A percentile compares a stretch with the other conserved stretches of the same genome.
Conservation (phyloP, 2,113 vertebrate species). For the Macrotus californicus region DNA sequence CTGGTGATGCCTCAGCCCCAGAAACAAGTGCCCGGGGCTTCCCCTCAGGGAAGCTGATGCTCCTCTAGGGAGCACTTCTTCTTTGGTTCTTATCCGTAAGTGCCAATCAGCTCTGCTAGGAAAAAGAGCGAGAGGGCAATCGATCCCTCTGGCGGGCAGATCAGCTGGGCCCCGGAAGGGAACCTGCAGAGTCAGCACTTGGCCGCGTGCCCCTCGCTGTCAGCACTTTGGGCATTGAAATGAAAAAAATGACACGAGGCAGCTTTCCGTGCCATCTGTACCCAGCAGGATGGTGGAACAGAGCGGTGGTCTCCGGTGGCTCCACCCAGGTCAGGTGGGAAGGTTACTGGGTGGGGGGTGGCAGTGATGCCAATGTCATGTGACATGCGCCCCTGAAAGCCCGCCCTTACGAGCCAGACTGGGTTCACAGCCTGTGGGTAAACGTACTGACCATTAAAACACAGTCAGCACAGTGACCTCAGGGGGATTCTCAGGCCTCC, state of each 20-base stretch:
- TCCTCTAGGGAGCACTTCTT: background rate
- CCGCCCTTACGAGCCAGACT: background rate
- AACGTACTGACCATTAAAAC: background rate
- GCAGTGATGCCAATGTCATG: background rate
- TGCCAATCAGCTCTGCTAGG: background rate
- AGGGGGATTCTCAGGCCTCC: background rate
- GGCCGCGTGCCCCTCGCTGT: background rate
- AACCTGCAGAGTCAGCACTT: background rate
- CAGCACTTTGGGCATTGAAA: background rate
- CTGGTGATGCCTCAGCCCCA: background rate
- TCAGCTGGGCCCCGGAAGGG: background rate
- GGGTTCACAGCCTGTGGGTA: too few species aligned
- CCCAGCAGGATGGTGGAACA: rapidly evolving
- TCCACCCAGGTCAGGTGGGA: background rate
- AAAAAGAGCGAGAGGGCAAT: background rate
- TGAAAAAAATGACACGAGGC: background rate
- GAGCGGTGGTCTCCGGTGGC: background rate
- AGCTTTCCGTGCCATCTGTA: background rate
- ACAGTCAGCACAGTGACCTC: background rate
- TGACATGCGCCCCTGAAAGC: rapidly evolving
- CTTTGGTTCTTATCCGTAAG: background rate
- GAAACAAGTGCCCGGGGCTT: rapidly evolving
- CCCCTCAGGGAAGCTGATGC: rapidly evolving
- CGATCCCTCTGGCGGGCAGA: background rate
- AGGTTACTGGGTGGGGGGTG: background rate